phyloP scores from a whole-genome alignment of 1,140 invertebrate genomes.

The Protaetia brevitarsis region DNA sequence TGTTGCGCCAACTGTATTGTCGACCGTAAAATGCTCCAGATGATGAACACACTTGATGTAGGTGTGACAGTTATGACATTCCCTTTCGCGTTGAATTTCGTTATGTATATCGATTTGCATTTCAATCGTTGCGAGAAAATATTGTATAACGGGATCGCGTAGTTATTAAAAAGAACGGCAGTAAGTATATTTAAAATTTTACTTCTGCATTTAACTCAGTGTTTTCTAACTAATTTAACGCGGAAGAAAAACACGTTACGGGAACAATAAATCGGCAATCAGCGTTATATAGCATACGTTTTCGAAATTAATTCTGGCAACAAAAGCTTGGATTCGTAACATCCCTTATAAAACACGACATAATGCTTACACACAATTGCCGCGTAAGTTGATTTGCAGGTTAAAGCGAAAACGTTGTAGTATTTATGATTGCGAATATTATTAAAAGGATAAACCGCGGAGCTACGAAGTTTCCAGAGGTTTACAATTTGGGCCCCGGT shows the following conservation, averaged over 20 bases:
- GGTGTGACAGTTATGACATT: conserved; percentile 36
- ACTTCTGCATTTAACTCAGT: too few species aligned
- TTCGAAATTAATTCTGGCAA: too few species aligned
- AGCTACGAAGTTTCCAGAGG: neutral
- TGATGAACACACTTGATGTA: conserved; percentile 29
- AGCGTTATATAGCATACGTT: too few species aligned
- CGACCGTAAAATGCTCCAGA: conserved; percentile 17
- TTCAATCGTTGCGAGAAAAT: conserved; percentile 23
- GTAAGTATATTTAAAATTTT: neutral
- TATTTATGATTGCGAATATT: conserved; percentile 5
- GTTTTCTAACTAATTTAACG: too few species aligned
- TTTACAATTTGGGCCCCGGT: neutral
- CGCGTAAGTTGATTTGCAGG: neutral
- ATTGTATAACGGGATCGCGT: neutral
- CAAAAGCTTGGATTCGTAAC: too few species aligned
- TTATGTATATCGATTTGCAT: conserved; percentile 36
- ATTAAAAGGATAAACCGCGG: conserved; percentile 8
- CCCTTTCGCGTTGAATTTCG: conserved; percentile 33
- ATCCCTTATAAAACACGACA: neutral
- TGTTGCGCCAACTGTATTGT: conserved; percentile 21
- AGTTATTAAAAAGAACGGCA: neutral
- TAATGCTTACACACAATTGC: neutral
- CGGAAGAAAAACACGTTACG: too few species aligned
- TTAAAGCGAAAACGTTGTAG: neutral
- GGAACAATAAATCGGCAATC: too few species aligned